These are phyloP conservation scores for Gonioctena quinquepunctata DNA, from an alignment of 1,140 invertebrate genomes.

Conservation along the genomic window DNA sequence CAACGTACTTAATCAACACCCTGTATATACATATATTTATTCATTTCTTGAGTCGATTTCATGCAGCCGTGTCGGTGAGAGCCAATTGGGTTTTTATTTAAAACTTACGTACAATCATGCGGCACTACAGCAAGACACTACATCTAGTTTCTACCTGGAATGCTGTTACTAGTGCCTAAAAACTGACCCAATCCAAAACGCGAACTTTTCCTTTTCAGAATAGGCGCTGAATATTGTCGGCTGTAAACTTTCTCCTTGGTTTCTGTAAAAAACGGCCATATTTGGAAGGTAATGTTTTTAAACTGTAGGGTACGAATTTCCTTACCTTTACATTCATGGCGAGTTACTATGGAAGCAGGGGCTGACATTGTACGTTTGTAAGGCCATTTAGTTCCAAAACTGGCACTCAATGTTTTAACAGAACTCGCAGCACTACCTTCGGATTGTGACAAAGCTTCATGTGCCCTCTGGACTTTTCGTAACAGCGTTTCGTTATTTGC, in stretches of 20 bases:
- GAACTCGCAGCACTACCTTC: slow-evolving; percentile 64
- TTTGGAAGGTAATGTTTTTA: too few species aligned
- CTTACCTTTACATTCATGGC: slow-evolving; percentile 77
- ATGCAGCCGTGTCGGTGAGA: not conserved
- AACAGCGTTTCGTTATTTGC: slow-evolving; percentile 86
- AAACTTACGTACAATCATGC: slow-evolving; percentile 43
- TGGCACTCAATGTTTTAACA: slow-evolving; percentile 84
- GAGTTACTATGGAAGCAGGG: slow-evolving; percentile 78
- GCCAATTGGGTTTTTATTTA: not conserved
- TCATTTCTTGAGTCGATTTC: too few species aligned
- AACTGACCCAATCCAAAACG: slow-evolving; percentile 89
- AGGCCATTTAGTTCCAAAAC: slow-evolving; percentile 91
- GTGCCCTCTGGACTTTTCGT: slow-evolving; percentile 84
- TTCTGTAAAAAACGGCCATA: slow-evolving; percentile 62
- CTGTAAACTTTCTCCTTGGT: slow-evolving; percentile 86
- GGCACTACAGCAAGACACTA: slow-evolving; percentile 56
- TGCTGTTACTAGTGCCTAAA: slow-evolving; percentile 67
- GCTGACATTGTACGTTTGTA: slow-evolving; percentile 94
- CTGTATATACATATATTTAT: too few species aligned
- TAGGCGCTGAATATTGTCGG: slow-evolving; percentile 86
- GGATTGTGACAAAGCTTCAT: slow-evolving; percentile 82
- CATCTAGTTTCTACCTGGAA: slow-evolving; percentile 65
- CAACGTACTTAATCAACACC: too few species aligned
- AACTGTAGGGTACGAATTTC: too few species aligned
- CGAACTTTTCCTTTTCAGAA: slow-evolving; percentile 88